A percentile compares a stretch with the other conserved stretches of the same genome.
phyloP scores from a whole-genome alignment of 2,888 invertebrate genomes.

The Anoplius nigerrimus region DNA sequence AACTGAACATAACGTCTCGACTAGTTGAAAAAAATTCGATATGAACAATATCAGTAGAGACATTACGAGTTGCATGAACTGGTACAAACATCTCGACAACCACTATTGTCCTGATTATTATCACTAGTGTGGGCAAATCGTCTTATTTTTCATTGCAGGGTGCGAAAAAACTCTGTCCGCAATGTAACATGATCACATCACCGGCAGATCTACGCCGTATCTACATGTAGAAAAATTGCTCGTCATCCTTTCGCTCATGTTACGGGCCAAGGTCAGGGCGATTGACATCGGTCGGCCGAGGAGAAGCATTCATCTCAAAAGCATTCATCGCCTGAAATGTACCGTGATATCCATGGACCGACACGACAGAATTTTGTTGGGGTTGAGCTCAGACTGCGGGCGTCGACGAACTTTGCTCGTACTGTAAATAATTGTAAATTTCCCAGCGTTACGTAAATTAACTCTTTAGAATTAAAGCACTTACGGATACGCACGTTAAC shows the following conservation, averaged over 20 bases:
- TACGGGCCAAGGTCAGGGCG: conserved; percentile 13
- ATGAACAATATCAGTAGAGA: too few relatives aligned
- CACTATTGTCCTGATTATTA: too few relatives aligned
- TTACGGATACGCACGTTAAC: conserved; percentile 52
- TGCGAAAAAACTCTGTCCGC: conserved; percentile 94
- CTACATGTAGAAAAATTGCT: conserved; percentile 83
- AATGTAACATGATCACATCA: conserved; percentile 95
- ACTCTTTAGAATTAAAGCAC: conserved; percentile 54
- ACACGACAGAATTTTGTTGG: too few relatives aligned
- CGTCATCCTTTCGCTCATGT: neutral
- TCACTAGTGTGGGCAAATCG: neutral
- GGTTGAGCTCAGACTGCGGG: conserved; percentile 6
- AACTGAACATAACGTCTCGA: too few relatives aligned
- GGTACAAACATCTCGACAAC: too few relatives aligned
- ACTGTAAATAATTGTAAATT: conserved; percentile 73
- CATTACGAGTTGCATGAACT: too few relatives aligned
- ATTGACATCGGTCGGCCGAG: neutral
- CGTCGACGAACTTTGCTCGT: conserved; percentile 10
- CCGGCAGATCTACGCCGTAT: conserved; percentile 91
- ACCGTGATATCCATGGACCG: neutral
- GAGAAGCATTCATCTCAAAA: neutral
- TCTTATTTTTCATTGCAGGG: conserved; percentile 76
- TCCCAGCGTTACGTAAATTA: conserved; percentile 64
- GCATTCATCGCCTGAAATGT: conserved; percentile 13
- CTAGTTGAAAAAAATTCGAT: too few relatives aligned